Evolutionary conservation across 2,113 vertebrate species (phyloP).

Genomic region (Todiramphus chloris): DNA sequence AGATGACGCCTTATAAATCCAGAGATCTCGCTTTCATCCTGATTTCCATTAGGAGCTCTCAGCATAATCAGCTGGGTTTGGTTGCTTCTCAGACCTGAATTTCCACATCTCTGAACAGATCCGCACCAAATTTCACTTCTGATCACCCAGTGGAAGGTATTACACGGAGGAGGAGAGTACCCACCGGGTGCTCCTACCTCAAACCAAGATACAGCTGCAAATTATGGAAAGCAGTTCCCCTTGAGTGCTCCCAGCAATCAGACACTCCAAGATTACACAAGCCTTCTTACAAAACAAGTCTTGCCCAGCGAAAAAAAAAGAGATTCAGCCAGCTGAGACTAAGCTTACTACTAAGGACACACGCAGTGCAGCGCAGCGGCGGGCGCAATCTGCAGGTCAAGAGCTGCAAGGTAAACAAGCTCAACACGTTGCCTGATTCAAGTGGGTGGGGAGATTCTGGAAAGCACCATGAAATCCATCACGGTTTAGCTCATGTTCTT

Average conservation of each 20-base stretch:
- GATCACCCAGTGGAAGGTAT: not conserved
- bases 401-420: not conserved
- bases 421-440: not conserved
- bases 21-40: not conserved
- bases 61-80: not conserved
- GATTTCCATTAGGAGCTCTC: not conserved
- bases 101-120: not conserved
- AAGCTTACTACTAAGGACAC: not conserved
- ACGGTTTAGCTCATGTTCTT: not conserved
- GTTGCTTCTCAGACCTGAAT: not conserved
- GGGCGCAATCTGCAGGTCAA: not conserved
- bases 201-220: rapidly evolving
- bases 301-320: not conserved
- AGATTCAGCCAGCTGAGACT: not conserved
- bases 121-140: not conserved
- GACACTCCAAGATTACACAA: not conserved
- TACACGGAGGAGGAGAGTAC: not conserved
- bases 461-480: not conserved
- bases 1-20: not conserved
- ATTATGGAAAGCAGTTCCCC: not conserved
- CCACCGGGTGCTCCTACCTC: not conserved
- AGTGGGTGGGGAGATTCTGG: not conserved
- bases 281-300: not conserved
- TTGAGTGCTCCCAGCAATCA: not conserved
- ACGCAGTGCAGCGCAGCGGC: rapidly evolving